Base-by-base conservation (phyloP, 2,113 vertebrate species). In the Psittacara wagleri region DNA sequence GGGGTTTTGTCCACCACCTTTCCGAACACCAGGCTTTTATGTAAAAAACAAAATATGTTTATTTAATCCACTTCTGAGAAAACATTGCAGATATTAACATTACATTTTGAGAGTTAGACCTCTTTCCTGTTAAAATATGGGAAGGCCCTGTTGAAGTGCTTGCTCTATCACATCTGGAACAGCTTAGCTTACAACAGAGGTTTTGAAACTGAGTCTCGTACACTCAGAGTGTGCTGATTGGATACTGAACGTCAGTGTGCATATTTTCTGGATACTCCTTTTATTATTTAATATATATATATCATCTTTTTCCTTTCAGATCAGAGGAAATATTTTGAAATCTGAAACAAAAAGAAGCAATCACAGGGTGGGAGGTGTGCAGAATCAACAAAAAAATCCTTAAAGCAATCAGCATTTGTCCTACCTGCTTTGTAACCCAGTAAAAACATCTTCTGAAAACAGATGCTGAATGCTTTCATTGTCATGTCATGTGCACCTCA, bases 371-470 rank as follows among this genome's bases (percentile, higher is more conserved):
- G 31, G 9, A 7, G 3, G 29, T 10, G 33, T 41, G 49, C 63
- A 92, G 24, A 63, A 55, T 17, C 14, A 77, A 31, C 24, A 63
- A 63, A 11, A 73, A 75, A 64, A 61, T 28, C 7, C n/a, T 69
- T 25, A 66, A 70, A 92, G 76, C 76, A 69, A 72, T 11, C 5
- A 1, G 2, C 2, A 12, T 74, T 76, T 83, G 48, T 93, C 67
- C 61, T 62, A 5, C n/a, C 28, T 80, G 59, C 85, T 93, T 94
- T 88, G 61, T 86, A 94, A 57, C 51, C 73, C 75, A 39, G 25
- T 83, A 55, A 81, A 93, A 90, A 68, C 55, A 55, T 48, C 62
- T 88, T 95, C 95, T 94, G 86, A 93, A 95, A 90, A 3, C 37
- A 74, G 48, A 39, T 81, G 55, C 72, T 6, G 2, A 77, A 49